Conservation (phyloP, 2,888 invertebrate species). For the Lapara coniferarum region DNA sequence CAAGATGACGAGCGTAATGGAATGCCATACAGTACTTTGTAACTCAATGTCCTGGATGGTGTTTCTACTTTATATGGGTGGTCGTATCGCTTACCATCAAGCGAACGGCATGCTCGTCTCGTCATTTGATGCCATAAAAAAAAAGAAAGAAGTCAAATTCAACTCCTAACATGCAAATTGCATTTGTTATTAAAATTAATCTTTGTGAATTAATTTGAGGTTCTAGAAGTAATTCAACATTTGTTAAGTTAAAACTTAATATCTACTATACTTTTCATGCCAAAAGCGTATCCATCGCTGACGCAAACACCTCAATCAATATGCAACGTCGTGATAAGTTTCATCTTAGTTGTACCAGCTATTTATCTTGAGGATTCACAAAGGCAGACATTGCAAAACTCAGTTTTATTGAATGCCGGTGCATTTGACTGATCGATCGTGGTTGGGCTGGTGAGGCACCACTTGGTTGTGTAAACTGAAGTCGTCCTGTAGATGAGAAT, state of each 20-base stretch:
- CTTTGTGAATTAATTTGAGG: too few relatives aligned
- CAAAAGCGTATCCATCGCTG: not conserved
- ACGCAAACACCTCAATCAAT: not conserved
- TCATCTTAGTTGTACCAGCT: slow-evolving; percentile 6
- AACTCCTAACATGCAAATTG: too few relatives aligned
- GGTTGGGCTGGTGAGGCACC: slow-evolving; percentile 30
- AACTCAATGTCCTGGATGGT: too few relatives aligned
- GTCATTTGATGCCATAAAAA: too few relatives aligned
- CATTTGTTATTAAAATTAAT: too few relatives aligned
- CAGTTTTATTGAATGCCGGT: slow-evolving; percentile 38
- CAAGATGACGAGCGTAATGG: too few relatives aligned
- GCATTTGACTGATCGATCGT: slow-evolving; percentile 38
- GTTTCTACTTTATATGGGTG: too few relatives aligned
- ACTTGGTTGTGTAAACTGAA: slow-evolving; percentile 24
- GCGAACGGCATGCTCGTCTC: too few relatives aligned
- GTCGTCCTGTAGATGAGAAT: not conserved
- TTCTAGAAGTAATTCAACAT: too few relatives aligned
- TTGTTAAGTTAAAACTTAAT: not conserved
- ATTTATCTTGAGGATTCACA: slow-evolving; percentile 14
- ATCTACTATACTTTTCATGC: not conserved
- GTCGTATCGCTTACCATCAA: too few relatives aligned
- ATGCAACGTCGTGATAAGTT: not conserved
- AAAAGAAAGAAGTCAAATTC: too few relatives aligned
- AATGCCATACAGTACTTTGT: too few relatives aligned
- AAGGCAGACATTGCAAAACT: slow-evolving; percentile 29